A percentile compares a stretch with the other conserved stretches of the same genome.
Evolutionary conservation across 2,888 invertebrate species (phyloP).

Genomic region (Augochlorella aurata): DNA sequence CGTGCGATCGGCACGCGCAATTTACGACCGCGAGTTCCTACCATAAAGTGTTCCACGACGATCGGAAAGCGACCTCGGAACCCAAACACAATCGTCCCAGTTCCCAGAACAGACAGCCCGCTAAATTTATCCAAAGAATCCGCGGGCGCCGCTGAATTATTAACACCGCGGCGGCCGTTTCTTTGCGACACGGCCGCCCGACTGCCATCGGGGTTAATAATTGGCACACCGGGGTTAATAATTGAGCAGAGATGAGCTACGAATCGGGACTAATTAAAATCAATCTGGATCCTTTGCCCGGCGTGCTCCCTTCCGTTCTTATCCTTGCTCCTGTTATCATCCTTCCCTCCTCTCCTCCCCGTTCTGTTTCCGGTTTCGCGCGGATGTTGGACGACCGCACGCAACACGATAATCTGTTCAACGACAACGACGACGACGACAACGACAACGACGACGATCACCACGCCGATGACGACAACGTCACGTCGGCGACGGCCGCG

Average conservation of each 20-base stretch:
- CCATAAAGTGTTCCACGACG: too few species aligned
- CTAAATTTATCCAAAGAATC: constrained; percentile 3
- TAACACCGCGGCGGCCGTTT: not conserved
- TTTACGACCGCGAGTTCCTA: too few species aligned
- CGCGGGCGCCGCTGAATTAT: not conserved
- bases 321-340: constrained; percentile 32
- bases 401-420: constrained; percentile 46
- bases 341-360: constrained; percentile 35
- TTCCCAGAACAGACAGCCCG: not conserved
- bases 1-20: too few species aligned
- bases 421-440: constrained; percentile 48
- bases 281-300: constrained; percentile 13
- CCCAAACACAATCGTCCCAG: not conserved
- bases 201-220: not conserved
- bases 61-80: too few species aligned
- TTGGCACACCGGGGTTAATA: not conserved
- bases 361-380: constrained; percentile 72
- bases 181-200: not conserved
- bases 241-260: not conserved
- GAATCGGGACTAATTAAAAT: constrained; percentile 38
- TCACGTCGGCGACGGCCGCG: constrained; percentile 29
- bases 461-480: constrained; percentile 57
- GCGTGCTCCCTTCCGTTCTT: constrained; percentile 30
- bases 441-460: constrained; percentile 51
- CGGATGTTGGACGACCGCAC: constrained; percentile 73